Evolutionary conservation across 1,140 invertebrate genomes (phyloP), one percentile per base, ranked within the genome.

Genomic region (Araneus ventricosus): DNA sequence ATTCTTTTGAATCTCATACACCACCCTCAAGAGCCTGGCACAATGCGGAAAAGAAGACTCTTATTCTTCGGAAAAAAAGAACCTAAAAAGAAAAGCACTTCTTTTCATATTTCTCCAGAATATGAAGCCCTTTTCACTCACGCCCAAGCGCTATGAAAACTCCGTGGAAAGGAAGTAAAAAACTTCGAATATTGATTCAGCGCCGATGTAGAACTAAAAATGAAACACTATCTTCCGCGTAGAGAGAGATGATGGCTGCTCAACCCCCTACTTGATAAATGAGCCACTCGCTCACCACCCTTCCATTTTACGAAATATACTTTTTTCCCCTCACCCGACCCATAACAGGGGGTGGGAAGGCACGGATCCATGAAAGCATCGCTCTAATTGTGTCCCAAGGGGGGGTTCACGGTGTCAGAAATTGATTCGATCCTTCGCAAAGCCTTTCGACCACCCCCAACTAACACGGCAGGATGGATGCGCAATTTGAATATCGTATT

Each of bases 351-450:
- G 24, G 61, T 17, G 41, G 59, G 79, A 34, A 61, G 1, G 75
- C 67, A 52, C 20, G 24, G 24, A 59, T 41, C 90, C 80, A 45
- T 85, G 61, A 86, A 92, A 92, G 90, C 70, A 92, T 86, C 61
- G 63, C 63, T 70, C 90, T 92, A 92, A 92, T 92, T 92, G 90
- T 57, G 61, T 92, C 90, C 82, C 90, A n/a, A 61, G 63, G 82
- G 80, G 70, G 82, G 30, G 41, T 37, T 45, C 80, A 52, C 24
- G n/a, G 67, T 92, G 90, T 86, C 90, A 92, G 90, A 70, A 70
- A 92, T 92, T 92, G 90, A 92, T 92, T 92, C 37, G 80, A 92
- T 86, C 82, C 90, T 57, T 86, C 88, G 41, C 24, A 63, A 27
- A 34, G 30, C 61, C 14, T 52, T 30, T 45, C 27, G 70, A 20